A percentile compares a stretch with the other conserved stretches of the same genome.
Evolutionary conservation across 2,113 vertebrate genomes (phyloP).

Genomic region (Periophthalmus modestus): DNA sequence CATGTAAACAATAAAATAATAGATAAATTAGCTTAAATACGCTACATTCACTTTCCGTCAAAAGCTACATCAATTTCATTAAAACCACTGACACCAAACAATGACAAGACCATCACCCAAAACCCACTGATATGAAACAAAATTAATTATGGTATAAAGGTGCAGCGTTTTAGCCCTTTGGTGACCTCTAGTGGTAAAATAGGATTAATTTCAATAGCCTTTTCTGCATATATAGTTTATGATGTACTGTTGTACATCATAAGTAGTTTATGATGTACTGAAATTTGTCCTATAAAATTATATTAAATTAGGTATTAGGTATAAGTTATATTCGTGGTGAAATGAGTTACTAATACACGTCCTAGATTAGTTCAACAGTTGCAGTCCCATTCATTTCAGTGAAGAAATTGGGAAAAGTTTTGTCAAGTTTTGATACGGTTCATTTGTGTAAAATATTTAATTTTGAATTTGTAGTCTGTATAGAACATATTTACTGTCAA

Average conservation of each 20-base stretch:
- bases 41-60: slow-evolving; percentile 1
- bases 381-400: no score
- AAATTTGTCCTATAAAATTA: no score
- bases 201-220: background rate
- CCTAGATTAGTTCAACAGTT: no score
- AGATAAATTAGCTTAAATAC: background rate
- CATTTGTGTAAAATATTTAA: no score
- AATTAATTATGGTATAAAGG: background rate
- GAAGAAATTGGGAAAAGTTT: no score
- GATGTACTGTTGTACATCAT: no score
- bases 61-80: slow-evolving; percentile 3
- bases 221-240: background rate
- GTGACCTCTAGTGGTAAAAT: background rate
- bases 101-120: slow-evolving; percentile 21
- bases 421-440: no score
- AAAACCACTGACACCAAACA: slow-evolving; percentile 19
- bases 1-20: background rate
- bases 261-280: background rate
- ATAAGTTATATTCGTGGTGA: no score
- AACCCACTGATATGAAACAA: background rate
- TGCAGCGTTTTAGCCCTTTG: slow-evolving; percentile 7
- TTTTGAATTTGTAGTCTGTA: no score
- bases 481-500: no score
- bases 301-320: no score
- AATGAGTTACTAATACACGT: no score